Conservation (phyloP, 2,113 vertebrate genomes). For the Zeus faber region DNA sequence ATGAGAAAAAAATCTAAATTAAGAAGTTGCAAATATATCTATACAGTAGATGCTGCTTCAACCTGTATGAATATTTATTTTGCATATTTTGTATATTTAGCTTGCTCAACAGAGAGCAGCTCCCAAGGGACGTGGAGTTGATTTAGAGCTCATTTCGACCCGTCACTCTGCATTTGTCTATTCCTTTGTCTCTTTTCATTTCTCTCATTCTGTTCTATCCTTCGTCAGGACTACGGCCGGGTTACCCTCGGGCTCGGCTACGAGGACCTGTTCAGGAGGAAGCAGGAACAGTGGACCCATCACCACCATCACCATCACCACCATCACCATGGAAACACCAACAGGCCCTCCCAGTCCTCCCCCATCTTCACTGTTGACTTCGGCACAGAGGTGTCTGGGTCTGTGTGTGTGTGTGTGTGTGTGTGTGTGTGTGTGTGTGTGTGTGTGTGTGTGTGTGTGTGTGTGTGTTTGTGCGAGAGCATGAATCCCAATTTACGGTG, state of each 20-base stretch:
- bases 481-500: too few relatives aligned
- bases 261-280: constrained; percentile 87
- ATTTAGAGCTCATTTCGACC: too few relatives aligned
- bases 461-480: neutral
- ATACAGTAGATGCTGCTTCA: too few relatives aligned
- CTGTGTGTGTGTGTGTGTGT: constrained; percentile 55
- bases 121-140: too few relatives aligned
- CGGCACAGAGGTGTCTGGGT: constrained; percentile 79
- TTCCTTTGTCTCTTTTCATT: neutral
- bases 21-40: too few relatives aligned
- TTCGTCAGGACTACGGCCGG: constrained; percentile 84
- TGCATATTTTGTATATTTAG: too few relatives aligned
- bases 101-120: too few relatives aligned
- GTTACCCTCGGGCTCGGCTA: constrained; percentile 85
- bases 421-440: constrained; percentile 12
- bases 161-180: neutral
- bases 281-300: constrained; percentile 90
- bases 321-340: constrained; percentile 70
- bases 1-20: too few relatives aligned
- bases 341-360: constrained; percentile 85
- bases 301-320: constrained; percentile 79
- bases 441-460: constrained; percentile 7
- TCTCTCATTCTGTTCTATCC: constrained; percentile 6
- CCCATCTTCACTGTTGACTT: constrained; percentile 92
- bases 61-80: too few relatives aligned